These are phyloP conservation scores for Ceyx margarethae DNA, from an alignment of 2,113 vertebrate genomes.

Conservation along the genomic window DNA sequence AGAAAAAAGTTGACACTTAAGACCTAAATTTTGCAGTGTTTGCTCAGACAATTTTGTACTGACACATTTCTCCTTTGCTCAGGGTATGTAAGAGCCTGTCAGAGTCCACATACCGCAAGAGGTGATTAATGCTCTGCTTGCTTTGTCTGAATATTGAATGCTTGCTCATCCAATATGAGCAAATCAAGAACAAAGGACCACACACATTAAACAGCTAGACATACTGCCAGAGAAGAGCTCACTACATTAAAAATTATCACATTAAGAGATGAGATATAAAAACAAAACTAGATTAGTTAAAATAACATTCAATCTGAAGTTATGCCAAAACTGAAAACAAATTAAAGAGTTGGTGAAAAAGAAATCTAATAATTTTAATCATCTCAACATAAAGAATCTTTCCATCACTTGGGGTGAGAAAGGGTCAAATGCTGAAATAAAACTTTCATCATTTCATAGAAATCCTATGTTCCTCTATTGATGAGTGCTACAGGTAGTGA, in stretches of 20 bases:
- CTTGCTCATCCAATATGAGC: background rate
- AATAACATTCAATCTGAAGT: background rate
- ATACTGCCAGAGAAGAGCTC: background rate
- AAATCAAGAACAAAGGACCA: slow-evolving; percentile 4
- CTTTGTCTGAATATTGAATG: background rate
- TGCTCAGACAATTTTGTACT: background rate
- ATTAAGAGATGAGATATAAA: background rate
- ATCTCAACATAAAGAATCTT: background rate
- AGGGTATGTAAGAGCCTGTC: background rate
- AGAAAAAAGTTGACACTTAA: background rate
- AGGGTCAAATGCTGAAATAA: background rate
- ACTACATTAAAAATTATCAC: background rate
- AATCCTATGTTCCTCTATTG: background rate
- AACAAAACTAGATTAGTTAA: background rate
- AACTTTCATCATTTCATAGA: background rate
- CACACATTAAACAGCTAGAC: background rate
- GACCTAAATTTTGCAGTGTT: background rate
- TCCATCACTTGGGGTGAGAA: background rate
- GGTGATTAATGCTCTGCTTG: background rate
- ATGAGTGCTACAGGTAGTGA: background rate
- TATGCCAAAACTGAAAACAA: background rate
- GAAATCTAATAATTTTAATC: background rate
- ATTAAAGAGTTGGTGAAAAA: background rate
- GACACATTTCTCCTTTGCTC: background rate
- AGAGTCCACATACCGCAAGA: background rate